phyloP scores from a whole-genome alignment of 2,888 invertebrate species.

The Metopia argyrocephala region DNA sequence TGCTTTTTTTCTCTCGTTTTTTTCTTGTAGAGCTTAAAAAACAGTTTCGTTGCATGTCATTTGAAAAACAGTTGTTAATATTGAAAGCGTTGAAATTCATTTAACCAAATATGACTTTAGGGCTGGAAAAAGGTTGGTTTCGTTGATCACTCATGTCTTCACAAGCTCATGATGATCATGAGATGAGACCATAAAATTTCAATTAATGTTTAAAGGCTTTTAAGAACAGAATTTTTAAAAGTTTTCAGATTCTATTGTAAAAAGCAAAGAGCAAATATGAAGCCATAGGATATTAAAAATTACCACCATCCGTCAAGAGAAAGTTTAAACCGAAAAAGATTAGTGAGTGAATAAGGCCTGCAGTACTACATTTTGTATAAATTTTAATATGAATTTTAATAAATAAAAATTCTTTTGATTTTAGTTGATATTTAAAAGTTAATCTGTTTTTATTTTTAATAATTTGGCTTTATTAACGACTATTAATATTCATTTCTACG shows the following conservation, averaged over 20 bases:
- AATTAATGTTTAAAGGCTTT: slow-evolving; percentile 59
- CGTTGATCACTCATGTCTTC: slow-evolving; percentile 75
- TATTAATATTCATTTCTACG: slow-evolving; percentile 17
- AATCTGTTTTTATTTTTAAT: neutral
- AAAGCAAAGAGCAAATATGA: neutral
- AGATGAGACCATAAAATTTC: slow-evolving; percentile 60
- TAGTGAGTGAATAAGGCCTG: neutral
- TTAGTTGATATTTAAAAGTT: neutral
- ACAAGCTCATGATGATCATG: slow-evolving; percentile 64
- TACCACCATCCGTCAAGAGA: neutral
- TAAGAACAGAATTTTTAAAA: slow-evolving; percentile 10
- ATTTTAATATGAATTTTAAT: neutral
- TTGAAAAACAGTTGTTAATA: slow-evolving; percentile 32
- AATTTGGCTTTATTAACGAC: slow-evolving; percentile 25
- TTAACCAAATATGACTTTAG: slow-evolving; percentile 61
- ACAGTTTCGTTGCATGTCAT: slow-evolving; percentile 16
- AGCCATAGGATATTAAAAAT: neutral
- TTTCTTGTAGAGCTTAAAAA: slow-evolving; percentile 1
- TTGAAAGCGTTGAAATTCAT: slow-evolving; percentile 48
- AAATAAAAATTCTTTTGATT: neutral
- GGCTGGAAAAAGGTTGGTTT: slow-evolving; percentile 71
- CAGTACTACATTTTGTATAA: neutral
- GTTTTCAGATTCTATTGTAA: neutral
- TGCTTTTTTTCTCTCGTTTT: slow-evolving; percentile 27
- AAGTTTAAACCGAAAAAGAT: neutral